Evolutionary conservation across 2,113 vertebrate species (phyloP).

Genomic region (Tor tambroides): DNA sequence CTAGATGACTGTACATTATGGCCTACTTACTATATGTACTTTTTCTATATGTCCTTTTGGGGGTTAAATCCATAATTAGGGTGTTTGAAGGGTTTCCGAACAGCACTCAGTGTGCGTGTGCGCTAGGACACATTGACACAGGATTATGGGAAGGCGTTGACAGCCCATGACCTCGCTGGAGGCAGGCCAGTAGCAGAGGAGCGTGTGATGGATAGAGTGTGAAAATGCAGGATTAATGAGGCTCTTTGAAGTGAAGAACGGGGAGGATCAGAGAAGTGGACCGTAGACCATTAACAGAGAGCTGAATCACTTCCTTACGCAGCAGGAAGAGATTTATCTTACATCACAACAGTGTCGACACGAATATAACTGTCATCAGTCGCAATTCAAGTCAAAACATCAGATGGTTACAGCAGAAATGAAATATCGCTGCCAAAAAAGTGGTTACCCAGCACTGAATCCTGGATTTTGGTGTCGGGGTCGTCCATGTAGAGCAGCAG

Average conservation of each 20-base stretch:
- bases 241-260: conserved; percentile 57
- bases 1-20: background rate
- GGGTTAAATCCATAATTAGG: background rate
- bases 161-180: conserved; percentile 50
- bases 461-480: conserved; percentile 79
- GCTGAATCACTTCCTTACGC: background rate
- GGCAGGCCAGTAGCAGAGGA: conserved; percentile 34
- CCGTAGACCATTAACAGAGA: conserved; percentile 30
- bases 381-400: background rate
- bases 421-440: background rate
- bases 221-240: conserved; percentile 57
- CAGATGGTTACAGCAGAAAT: background rate
- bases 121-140: conserved; percentile 17
- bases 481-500: conserved; percentile 91
- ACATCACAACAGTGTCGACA: background rate
- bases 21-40: background rate
- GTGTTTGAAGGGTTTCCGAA: conserved; percentile 6
- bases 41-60: background rate
- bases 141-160: conserved; percentile 33
- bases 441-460: conserved; percentile 82
- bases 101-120: conserved; percentile 19
- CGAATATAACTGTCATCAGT: background rate
- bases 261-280: conserved; percentile 52
- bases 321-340: conserved; percentile 35
- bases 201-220: conserved; percentile 63